A percentile compares a stretch with the other conserved stretches of the same genome.
These are phyloP conservation scores for Pseudolaguvia tuberculata DNA, from an alignment of 2,113 vertebrate genomes.

Conservation along the genomic window DNA sequence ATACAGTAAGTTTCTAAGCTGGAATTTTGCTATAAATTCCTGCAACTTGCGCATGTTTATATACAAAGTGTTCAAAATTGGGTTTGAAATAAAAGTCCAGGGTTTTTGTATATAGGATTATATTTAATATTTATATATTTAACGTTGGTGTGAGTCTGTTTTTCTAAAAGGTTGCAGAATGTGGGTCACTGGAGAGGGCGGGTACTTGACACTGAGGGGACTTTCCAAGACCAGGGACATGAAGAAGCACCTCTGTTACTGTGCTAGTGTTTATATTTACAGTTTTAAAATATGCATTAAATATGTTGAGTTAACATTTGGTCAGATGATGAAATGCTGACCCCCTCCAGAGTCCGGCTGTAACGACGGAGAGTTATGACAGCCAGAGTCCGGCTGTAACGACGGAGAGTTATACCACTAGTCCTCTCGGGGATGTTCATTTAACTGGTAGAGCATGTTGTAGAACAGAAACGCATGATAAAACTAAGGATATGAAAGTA, in stretches of 20 bases:
- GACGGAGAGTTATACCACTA: constrained; percentile 17
- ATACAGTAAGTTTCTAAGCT: no score
- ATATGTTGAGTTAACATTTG: no score
- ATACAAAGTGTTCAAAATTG: no score
- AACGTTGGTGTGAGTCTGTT: no score
- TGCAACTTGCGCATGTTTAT: background rate
- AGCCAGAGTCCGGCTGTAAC: background rate
- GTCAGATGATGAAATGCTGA: no score
- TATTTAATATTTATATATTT: no score
- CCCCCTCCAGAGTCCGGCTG: no score
- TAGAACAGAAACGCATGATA: background rate
- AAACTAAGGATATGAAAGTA: background rate
- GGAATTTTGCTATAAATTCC: no score
- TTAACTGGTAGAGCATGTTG: background rate
- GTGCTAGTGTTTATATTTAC: background rate
- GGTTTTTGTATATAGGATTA: background rate
- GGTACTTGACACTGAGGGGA: constrained; percentile 30
- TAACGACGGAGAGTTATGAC: constrained; percentile 14
- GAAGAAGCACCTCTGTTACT: constrained; percentile 10
- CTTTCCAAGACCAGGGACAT: constrained; percentile 25
- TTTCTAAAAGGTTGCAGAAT: constrained; percentile 21
- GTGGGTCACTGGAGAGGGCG: constrained; percentile 40
- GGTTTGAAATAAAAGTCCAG: background rate
- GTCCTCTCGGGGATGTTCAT: background rate
- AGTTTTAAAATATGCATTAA: no score